phyloP scores from a whole-genome alignment of 2,888 invertebrate genomes.

The Mythimna lalbum region DNA sequence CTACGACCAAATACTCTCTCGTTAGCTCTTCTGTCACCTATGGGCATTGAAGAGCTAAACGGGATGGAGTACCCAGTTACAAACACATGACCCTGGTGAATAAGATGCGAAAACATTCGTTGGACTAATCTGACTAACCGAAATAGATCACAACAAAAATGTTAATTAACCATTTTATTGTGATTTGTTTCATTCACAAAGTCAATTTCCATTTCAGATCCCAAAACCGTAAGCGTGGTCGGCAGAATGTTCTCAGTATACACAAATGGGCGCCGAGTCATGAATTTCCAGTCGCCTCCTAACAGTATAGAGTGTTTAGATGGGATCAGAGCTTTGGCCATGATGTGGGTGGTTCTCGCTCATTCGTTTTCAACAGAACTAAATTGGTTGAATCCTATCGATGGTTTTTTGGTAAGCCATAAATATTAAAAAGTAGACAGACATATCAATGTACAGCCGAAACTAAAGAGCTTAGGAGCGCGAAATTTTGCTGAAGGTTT shows the following conservation, averaged over 20 bases:
- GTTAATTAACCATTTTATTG: neutral
- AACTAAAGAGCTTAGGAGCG: too few relatives aligned
- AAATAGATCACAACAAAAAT: too few relatives aligned
- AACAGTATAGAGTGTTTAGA: slow-evolving; percentile 83
- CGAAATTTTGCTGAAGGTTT: too few relatives aligned
- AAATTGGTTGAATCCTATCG: slow-evolving; percentile 66
- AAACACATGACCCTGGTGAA: too few relatives aligned
- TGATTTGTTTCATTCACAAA: neutral
- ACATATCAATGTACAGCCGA: too few relatives aligned
- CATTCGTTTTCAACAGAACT: slow-evolving; percentile 73
- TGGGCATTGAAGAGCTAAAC: too few relatives aligned
- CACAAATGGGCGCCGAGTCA: slow-evolving; percentile 78
- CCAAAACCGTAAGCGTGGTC: slow-evolving; percentile 57
- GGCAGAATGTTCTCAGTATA: slow-evolving; percentile 71
- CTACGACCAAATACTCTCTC: too few relatives aligned
- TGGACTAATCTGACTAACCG: too few relatives aligned
- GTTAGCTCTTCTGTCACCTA: too few relatives aligned
- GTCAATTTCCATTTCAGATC: slow-evolving; percentile 63
- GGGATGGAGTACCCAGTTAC: too few relatives aligned
- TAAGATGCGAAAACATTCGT: too few relatives aligned
- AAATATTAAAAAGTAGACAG: neutral
- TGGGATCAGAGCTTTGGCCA: slow-evolving; percentile 83
- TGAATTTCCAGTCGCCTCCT: slow-evolving; percentile 72
- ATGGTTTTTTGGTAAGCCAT: slow-evolving; percentile 66
- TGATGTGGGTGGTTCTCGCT: slow-evolving; percentile 85